A percentile compares a stretch with the other conserved stretches of the same genome.
These are phyloP conservation scores for Rotaria macrura DNA, from an alignment of 2,888 invertebrate species.

Conservation along the genomic window DNA sequence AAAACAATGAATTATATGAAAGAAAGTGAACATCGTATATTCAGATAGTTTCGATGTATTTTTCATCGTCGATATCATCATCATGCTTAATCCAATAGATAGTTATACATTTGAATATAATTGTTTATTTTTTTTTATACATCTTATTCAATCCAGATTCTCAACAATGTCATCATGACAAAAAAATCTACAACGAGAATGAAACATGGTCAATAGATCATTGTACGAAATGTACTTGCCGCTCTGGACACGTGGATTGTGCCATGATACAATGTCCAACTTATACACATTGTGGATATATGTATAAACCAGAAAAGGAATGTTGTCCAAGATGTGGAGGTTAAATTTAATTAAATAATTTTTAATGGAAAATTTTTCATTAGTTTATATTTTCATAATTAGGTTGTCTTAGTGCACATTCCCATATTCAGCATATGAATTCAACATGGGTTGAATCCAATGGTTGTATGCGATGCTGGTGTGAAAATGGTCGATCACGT, in stretches of 20 bases:
- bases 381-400: too few species aligned
- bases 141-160: not conserved
- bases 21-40: too few species aligned
- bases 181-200: constrained; percentile 8
- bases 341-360: not conserved
- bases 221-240: constrained; percentile 4
- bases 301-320: constrained; percentile 18
- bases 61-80: too few species aligned
- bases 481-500: constrained; percentile 21
- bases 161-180: not conserved
- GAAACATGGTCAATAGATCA: constrained; percentile 9
- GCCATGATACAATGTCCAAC: constrained; percentile 3
- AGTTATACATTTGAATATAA: too few species aligned
- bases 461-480: constrained; percentile 5
- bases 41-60: too few species aligned
- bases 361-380: too few species aligned
- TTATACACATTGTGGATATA: constrained; percentile 11
- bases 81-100: not conserved
- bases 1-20: too few species aligned
- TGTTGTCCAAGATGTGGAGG: constrained; percentile 19
- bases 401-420: not conserved
- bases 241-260: not conserved
- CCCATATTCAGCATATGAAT: not conserved
- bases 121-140: not conserved
- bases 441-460: constrained; percentile 9